These are phyloP conservation scores for Ethmia dodecea DNA, from an alignment of 2,888 invertebrate species.

Conservation along the genomic window DNA sequence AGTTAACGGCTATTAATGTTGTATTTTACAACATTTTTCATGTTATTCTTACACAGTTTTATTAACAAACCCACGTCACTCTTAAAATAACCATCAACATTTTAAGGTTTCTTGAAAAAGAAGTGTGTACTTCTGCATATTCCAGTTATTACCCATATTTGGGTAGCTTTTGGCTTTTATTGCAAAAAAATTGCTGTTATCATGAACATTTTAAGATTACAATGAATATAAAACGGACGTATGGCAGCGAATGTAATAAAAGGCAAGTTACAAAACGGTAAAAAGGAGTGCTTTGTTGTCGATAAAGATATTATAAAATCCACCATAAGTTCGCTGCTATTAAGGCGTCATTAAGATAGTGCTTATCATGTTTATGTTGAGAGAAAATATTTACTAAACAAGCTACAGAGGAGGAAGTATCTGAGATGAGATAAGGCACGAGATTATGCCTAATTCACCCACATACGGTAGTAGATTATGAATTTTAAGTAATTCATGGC, in stretches of 20 bases:
- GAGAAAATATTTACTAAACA: slow-evolving; percentile 50
- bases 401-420: slow-evolving; percentile 32
- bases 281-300: slow-evolving; percentile 38
- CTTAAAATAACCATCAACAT: slow-evolving; percentile 7
- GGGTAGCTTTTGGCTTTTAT: no score
- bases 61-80: slow-evolving; percentile 5
- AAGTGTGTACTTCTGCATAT: no score
- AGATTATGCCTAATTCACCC: slow-evolving; percentile 51
- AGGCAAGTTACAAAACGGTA: slow-evolving; percentile 3
- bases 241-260: not conserved
- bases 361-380: slow-evolving; percentile 50
- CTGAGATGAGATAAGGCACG: slow-evolving; percentile 41
- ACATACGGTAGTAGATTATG: slow-evolving; percentile 59
- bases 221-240: not conserved
- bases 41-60: slow-evolving; percentile 22
- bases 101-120: no score
- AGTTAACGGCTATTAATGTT: slow-evolving; percentile 38
- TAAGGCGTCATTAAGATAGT: slow-evolving; percentile 57
- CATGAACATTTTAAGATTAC: slow-evolving; percentile 2
- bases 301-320: slow-evolving; percentile 55
- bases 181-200: no score
- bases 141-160: no score
- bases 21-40: slow-evolving; percentile 31
- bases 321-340: slow-evolving; percentile 43
- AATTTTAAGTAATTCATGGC: slow-evolving; percentile 45